A percentile compares a stretch with the other conserved stretches of the same genome.
Evolutionary conservation across 2,113 vertebrate species (phyloP).

Genomic region (Apteryx owenii): DNA sequence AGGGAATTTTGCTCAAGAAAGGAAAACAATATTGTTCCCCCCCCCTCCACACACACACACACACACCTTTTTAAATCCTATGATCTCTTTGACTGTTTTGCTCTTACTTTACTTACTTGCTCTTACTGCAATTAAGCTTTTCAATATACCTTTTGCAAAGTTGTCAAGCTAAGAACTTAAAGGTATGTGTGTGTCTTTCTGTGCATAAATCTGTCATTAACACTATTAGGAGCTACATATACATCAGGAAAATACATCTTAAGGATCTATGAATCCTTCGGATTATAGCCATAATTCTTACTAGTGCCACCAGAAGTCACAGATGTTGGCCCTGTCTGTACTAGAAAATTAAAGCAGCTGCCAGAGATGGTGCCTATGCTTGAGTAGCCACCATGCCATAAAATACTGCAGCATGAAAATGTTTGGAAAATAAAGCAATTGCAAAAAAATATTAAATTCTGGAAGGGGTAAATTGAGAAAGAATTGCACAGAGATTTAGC

Average conservation of each 20-base stretch:
- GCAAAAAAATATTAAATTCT: neutral
- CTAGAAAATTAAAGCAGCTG: neutral
- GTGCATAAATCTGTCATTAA: neutral
- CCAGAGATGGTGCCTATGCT: neutral
- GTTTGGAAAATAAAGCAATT: conserved; percentile 10
- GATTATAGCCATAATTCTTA: neutral
- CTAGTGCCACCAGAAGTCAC: neutral
- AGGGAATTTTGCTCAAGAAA: neutral
- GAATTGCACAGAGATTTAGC: conserved; percentile 17
- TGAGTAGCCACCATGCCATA: neutral
- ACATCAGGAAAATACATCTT: neutral
- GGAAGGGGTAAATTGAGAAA: neutral
- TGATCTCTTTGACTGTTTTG: neutral
- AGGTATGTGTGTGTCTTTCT: neutral
- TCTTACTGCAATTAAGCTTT: neutral
- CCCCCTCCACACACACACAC: no score
- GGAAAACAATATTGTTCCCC: neutral
- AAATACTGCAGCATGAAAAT: neutral
- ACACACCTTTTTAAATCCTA: neutral
- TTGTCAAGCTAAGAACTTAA: neutral
- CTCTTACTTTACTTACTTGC: neutral
- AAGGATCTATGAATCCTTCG: neutral
- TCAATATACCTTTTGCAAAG: neutral
- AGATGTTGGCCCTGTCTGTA: neutral
- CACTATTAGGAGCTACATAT: neutral